These are phyloP conservation scores for Drosophila gaucha DNA, from an alignment of 2,888 invertebrate genomes.

Conservation along the genomic window DNA sequence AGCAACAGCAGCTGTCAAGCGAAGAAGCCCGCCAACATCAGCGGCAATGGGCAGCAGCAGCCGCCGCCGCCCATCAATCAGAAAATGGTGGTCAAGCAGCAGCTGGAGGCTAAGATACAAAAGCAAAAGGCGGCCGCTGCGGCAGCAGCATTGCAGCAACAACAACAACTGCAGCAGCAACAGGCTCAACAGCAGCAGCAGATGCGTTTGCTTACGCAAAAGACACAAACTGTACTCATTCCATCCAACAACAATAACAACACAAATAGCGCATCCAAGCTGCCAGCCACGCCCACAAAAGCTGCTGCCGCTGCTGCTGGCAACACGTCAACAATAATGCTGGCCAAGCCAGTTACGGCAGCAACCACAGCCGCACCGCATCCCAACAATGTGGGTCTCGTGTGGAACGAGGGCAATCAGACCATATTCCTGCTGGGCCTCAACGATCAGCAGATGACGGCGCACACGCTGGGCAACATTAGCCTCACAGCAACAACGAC, in stretches of 20 bases:
- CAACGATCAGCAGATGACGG: constrained; percentile 84
- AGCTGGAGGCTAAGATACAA: constrained; percentile 90
- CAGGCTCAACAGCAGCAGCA: constrained; percentile 67
- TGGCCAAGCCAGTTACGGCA: constrained; percentile 53
- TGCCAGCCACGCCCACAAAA: constrained; percentile 57
- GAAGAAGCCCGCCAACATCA: constrained; percentile 41
- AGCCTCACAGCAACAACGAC: constrained; percentile 76
- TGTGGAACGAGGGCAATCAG: constrained; percentile 88
- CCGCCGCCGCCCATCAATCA: constrained; percentile 82
- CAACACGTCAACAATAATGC: constrained; percentile 55
- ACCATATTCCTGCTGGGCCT: constrained; percentile 86
- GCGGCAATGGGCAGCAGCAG: constrained; percentile 44
- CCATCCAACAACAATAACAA: constrained; percentile 79
- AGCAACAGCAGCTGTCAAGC: constrained; percentile 22
- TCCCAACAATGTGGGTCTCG: constrained; percentile 87
- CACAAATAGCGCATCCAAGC: constrained; percentile 48
- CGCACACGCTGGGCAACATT: constrained; percentile 81
- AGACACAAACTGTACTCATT: constrained; percentile 86
- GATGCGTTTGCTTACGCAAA: constrained; percentile 81
- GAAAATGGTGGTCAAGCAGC: constrained; percentile 87
- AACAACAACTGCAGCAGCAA: constrained; percentile 71
- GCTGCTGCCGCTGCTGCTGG: constrained; percentile 14
- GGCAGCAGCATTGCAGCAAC: constrained; percentile 80
- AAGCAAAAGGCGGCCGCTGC: constrained; percentile 85
- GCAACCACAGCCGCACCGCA: constrained; percentile 46